Conservation (phyloP, 2,888 invertebrate genomes). For the Cephus pulcher region DNA sequence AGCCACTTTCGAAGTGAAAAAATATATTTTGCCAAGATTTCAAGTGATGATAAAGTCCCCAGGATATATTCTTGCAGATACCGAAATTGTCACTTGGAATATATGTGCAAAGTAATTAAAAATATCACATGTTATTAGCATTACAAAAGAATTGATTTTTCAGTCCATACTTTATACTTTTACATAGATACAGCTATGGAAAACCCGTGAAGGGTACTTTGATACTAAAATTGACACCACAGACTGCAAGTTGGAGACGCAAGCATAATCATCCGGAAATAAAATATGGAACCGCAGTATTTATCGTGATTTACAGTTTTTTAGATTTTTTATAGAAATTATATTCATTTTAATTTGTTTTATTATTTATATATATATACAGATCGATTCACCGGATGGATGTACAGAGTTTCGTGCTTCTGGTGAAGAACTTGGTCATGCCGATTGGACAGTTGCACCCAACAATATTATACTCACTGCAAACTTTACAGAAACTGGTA, state of each 20-base stretch:
- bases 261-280: slow-evolving; percentile 57
- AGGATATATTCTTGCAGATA: slow-evolving; percentile 67
- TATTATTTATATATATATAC: slow-evolving; percentile 15
- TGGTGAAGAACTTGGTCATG: slow-evolving; percentile 57
- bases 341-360: slow-evolving; percentile 1
- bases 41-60: slow-evolving; percentile 70
- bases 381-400: slow-evolving; percentile 53
- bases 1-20: slow-evolving; percentile 68
- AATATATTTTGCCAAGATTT: slow-evolving; percentile 72
- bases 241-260: slow-evolving; percentile 58
- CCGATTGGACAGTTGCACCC: slow-evolving; percentile 58
- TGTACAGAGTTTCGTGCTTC: slow-evolving; percentile 60
- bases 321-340: not conserved
- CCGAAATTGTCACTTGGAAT: slow-evolving; percentile 66
- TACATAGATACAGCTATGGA: slow-evolving; percentile 72
- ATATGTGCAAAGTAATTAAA: slow-evolving; percentile 69
- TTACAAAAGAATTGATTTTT: slow-evolving; percentile 11
- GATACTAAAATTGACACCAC: slow-evolving; percentile 63
- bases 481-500: slow-evolving; percentile 72
- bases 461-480: slow-evolving; percentile 64
- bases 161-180: not conserved
- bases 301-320: not conserved
- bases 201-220: slow-evolving; percentile 71
- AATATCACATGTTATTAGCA: not conserved
- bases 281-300: slow-evolving; percentile 50